Evolutionary conservation across 2,888 invertebrate genomes (phyloP), one percentile per base, ranked within the genome.

Genomic region (Troides aeacus): DNA sequence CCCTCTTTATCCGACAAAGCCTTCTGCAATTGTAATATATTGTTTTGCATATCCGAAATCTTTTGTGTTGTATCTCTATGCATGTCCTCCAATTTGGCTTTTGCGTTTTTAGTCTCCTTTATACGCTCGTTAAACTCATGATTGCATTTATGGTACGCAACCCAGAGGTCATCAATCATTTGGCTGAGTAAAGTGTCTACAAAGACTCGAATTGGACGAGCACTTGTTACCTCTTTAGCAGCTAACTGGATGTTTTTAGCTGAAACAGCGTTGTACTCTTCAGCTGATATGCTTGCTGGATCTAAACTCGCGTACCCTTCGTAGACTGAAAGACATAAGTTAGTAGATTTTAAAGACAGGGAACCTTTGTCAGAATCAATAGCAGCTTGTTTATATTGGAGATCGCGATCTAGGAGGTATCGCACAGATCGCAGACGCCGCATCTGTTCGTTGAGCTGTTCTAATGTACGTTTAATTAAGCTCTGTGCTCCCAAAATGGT

Each of bases 361-460:
- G 96, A 96, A 56, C 93, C 93, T 75, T 94, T 92, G 81, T 98
- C 98, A 61, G 97, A 95, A 76, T 95, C 94, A 65, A 97, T 91
- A 36, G 97, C 97, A 66, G 94, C 94, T 74, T 95, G 95, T 84
- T 98, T 98, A 79, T 97, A 96, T 73, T 95, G 95, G 56, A 98
- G 88, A 88, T 98, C 98, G 68, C 96, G 94, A 80, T 98, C 97
- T 74, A 98, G 93, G 66, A 96, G 94, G 84, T 96, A 97, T 72
- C 96, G 94, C 0, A 96, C 95, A 8, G 97, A 95, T 68, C 97
- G 94, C 59, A 98, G 90, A 72, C 96, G 94, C 70, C 98, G 94
- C 80, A 97, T 94, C 88, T 98, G 97, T 82, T 98, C 98, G 42
- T 94, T 94, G 0, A 96, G 93, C 84, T 98, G 96, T 80, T 97